Evolutionary conservation across 2,113 vertebrate genomes (phyloP).

Genomic region (Erpornis zantholeuca): DNA sequence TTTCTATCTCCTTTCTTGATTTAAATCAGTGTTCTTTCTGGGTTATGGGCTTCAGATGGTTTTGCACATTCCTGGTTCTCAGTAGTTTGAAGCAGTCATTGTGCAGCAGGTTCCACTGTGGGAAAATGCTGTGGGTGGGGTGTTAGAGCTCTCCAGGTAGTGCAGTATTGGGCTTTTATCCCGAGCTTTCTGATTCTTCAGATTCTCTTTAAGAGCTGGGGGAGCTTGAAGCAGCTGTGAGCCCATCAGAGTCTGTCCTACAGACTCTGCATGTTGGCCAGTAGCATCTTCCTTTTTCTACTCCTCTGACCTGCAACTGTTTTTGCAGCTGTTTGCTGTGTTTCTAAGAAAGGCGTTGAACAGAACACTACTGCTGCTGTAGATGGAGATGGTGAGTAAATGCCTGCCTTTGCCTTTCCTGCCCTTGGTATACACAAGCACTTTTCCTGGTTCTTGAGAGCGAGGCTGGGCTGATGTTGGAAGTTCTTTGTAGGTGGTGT

Average conservation of each 20-base stretch:
- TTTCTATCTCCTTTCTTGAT: not conserved
- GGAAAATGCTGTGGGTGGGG: not conserved
- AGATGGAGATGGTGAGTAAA: slow-evolving; percentile 84
- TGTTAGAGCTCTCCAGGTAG: not conserved
- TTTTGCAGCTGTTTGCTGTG: slow-evolving; percentile 84
- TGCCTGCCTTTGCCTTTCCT: not conserved
- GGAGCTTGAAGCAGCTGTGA: not conserved
- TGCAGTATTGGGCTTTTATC: not conserved
- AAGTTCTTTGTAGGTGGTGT: not conserved
- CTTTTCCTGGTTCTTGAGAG: not conserved
- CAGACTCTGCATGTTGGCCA: not conserved
- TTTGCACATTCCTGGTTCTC: not conserved
- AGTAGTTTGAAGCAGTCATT: not conserved
- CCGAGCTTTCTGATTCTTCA: not conserved
- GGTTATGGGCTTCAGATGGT: not conserved
- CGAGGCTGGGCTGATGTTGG: not conserved
- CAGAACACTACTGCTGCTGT: slow-evolving; percentile 75
- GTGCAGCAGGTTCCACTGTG: not conserved
- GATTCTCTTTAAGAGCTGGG: not conserved
- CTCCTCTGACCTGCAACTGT: slow-evolving; percentile 20
- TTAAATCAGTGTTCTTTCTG: not conserved
- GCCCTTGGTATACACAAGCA: not conserved
- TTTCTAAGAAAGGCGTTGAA: slow-evolving; percentile 85
- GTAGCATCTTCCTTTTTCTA: not conserved
- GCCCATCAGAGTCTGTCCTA: not conserved